These are phyloP conservation scores for Willisornis vidua DNA, from an alignment of 2,113 vertebrate species.

Conservation along the genomic window DNA sequence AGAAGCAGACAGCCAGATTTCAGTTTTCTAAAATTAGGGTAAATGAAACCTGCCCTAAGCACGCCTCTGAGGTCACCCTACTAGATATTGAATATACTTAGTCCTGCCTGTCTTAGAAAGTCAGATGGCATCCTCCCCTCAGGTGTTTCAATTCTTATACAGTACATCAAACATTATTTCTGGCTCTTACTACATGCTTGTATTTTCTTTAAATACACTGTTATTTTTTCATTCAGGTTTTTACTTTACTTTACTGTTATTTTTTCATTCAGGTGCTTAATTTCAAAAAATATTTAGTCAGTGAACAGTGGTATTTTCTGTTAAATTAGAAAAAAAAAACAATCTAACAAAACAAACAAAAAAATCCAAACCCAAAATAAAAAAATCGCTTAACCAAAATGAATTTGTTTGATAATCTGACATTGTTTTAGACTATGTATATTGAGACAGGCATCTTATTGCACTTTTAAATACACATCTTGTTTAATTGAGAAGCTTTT, in stretches of 20 bases:
- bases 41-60: neutral
- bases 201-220: neutral
- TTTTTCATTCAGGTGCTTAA: neutral
- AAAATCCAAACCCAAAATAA: neutral
- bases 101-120: neutral
- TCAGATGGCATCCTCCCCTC: neutral
- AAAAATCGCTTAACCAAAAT: neutral
- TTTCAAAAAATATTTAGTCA: neutral
- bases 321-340: neutral
- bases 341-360: neutral
- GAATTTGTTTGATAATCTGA: neutral
- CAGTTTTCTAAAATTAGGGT: neutral
- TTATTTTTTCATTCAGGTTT: neutral
- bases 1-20: neutral
- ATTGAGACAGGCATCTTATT: neutral
- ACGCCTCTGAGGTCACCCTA: neutral
- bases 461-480: neutral
- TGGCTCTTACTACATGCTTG: neutral
- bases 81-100: neutral
- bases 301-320: neutral
- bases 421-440: neutral
- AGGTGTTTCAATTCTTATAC: neutral
- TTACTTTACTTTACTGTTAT: neutral
- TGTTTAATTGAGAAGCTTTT: neutral
- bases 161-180: neutral